Percentiles rank a stretch among this genome's conserved stretches.
These are phyloP conservation scores for Rhingia campestris DNA, from an alignment of 2,888 invertebrate genomes.

Conservation along the genomic window DNA sequence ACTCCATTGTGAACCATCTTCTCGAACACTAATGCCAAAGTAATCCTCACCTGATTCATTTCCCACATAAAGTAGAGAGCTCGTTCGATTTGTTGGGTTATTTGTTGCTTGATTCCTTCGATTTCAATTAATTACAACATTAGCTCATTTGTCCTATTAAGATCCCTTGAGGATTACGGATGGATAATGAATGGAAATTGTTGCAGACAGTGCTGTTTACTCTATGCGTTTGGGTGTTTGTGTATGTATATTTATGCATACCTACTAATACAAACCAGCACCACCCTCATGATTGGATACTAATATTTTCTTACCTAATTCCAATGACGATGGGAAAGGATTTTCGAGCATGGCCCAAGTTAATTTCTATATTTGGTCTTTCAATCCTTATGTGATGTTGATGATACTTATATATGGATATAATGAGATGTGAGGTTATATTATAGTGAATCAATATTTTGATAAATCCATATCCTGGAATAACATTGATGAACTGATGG, in stretches of 20 bases:
- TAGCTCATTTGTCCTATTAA: constrained; percentile 71
- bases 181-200: constrained; percentile 71
- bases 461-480: too few species aligned
- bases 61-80: constrained; percentile 28
- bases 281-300: constrained; percentile 1
- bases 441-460: too few species aligned
- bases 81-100: constrained; percentile 68
- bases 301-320: constrained; percentile 46
- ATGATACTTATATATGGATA: constrained; percentile 46
- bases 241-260: background rate
- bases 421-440: too few species aligned
- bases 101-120: constrained; percentile 69
- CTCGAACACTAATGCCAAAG: constrained; percentile 16
- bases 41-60: constrained; percentile 59
- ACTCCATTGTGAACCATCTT: constrained; percentile 23
- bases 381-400: constrained; percentile 60
- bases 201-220: constrained; percentile 57
- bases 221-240: constrained; percentile 7
- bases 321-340: constrained; percentile 56
- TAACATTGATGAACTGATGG: too few species aligned
- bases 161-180: constrained; percentile 70
- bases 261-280: background rate
- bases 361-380: constrained; percentile 51
- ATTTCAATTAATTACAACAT: constrained; percentile 73
- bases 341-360: constrained; percentile 43